Evolutionary conservation across 2,113 vertebrate genomes (phyloP).

Genomic region (Phylloscopus whistleri): DNA sequence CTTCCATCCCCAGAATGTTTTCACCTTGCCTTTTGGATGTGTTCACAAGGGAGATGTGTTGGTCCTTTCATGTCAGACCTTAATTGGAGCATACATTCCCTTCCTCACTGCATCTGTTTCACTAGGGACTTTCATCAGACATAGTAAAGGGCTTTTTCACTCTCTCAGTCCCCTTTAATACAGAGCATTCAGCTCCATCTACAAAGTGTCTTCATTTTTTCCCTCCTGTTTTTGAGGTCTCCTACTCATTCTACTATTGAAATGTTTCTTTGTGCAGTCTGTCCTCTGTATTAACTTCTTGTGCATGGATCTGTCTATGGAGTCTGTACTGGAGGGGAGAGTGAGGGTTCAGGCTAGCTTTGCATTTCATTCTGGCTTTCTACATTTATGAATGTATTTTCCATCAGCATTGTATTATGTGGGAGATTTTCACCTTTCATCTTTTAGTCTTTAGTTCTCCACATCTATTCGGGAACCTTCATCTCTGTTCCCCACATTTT

Average conservation of each 20-base stretch:
- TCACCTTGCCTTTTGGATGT: slow-evolving; percentile 53
- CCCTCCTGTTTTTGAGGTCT: not conserved
- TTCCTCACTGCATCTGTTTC: slow-evolving; percentile 36
- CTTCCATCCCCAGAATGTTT: slow-evolving; percentile 29
- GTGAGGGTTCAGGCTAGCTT: not conserved
- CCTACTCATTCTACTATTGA: slow-evolving; percentile 17
- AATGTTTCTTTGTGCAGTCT: slow-evolving; percentile 36
- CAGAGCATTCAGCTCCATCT: slow-evolving; percentile 25
- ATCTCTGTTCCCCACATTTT: not conserved
- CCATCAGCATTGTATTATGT: not conserved
- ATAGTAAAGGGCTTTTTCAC: slow-evolving; percentile 21
- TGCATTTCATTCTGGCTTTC: not conserved
- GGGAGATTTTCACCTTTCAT: not conserved
- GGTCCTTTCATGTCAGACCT: slow-evolving; percentile 46
- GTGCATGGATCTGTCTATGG: not conserved
- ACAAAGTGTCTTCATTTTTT: slow-evolving; percentile 16
- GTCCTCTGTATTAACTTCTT: slow-evolving; percentile 28
- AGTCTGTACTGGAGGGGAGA: not conserved
- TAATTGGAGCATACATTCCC: slow-evolving; percentile 56
- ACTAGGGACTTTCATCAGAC: slow-evolving; percentile 40
- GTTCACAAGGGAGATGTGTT: slow-evolving; percentile 35
- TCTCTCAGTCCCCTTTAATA: slow-evolving; percentile 12
- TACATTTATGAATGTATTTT: not conserved
- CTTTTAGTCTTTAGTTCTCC: not conserved
- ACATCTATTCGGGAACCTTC: not conserved